Conservation (phyloP, 2,797 vertebrate species). For the Myotis findleyi region DNA sequence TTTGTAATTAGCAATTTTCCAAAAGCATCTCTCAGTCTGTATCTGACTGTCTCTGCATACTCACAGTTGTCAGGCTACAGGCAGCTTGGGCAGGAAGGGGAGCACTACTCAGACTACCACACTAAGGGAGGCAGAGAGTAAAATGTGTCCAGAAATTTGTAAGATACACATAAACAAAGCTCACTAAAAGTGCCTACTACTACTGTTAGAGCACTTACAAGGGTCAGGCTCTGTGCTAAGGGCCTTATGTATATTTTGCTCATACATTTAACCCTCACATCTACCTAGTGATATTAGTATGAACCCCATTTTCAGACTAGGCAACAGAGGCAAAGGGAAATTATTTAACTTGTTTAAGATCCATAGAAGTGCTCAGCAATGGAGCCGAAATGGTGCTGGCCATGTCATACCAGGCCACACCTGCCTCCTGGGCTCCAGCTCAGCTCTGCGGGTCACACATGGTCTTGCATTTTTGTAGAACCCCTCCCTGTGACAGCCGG, state of each 20-base stretch:
- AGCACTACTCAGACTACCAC: not conserved
- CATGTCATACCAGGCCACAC: accelerated
- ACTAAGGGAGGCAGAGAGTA: not conserved
- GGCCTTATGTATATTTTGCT: not conserved
- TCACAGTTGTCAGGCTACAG: not conserved
- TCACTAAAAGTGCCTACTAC: not conserved
- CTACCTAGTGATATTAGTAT: not conserved
- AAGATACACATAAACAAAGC: not conserved
- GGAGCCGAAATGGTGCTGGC: accelerated
- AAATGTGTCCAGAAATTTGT: not conserved
- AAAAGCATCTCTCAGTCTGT: not conserved
- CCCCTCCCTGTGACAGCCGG: not conserved
- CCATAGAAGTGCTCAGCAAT: not conserved
- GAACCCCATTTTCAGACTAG: slow-evolving; percentile 21
- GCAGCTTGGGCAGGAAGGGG: not conserved
- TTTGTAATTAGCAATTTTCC: slow-evolving; percentile 33
- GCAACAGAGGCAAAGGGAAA: not conserved
- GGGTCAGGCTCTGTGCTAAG: not conserved
- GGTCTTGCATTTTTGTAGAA: not conserved
- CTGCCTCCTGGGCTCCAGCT: not conserved
- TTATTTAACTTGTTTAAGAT: not conserved
- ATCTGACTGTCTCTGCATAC: not conserved
- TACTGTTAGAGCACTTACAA: not conserved
- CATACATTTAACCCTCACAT: not conserved
- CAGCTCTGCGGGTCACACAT: too few relatives aligned